Conservation (phyloP, 2,113 vertebrate genomes). For the Lampris megalopsis region DNA sequence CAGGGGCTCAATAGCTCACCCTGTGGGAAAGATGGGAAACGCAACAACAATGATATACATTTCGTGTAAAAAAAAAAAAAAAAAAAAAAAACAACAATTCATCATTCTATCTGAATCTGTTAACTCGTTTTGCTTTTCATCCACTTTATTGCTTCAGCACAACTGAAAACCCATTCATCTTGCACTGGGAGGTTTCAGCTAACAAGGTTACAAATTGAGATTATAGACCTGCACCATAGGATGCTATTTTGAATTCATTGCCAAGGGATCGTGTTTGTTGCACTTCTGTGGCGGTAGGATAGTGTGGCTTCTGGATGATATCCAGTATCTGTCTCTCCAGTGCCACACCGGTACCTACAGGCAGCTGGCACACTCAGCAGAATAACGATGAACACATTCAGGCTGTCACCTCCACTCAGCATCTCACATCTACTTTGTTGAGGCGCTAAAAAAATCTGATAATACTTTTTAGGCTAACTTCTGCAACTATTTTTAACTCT, state of each 20-base stretch:
- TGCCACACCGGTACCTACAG: constrained; percentile 26
- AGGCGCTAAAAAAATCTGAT: neutral
- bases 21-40: constrained; percentile 70
- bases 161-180: too few relatives aligned
- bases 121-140: too few relatives aligned
- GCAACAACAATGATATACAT: neutral
- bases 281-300: neutral
- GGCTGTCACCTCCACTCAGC: constrained; percentile 24
- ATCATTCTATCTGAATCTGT: too few relatives aligned
- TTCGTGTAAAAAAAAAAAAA: too few relatives aligned
- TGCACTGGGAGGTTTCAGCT: too few relatives aligned
- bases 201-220: neutral
- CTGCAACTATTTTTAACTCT: neutral
- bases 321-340: constrained; percentile 27
- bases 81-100: too few relatives aligned
- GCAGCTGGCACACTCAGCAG: constrained; percentile 29
- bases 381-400: constrained; percentile 20
- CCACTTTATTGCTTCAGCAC: too few relatives aligned
- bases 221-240: neutral
- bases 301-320: constrained; percentile 1
- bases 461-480: neutral
- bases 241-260: neutral
- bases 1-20: constrained; percentile 93
- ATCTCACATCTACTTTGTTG: constrained; percentile 39
- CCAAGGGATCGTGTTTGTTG: neutral